phyloP scores from a whole-genome alignment of 2,797 vertebrate species.

The Ammospiza maritima region DNA sequence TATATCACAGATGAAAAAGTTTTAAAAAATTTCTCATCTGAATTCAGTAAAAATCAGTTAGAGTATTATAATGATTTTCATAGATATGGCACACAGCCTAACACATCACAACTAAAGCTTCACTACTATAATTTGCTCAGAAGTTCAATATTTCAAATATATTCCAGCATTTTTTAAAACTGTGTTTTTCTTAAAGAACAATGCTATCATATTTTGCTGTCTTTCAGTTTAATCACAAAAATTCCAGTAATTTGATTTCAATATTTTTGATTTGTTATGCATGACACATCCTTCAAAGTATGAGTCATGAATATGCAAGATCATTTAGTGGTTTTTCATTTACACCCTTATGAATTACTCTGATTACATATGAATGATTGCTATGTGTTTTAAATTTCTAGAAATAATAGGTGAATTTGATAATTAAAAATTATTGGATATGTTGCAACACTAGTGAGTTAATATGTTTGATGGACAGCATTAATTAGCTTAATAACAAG shows the following conservation, averaged over 20 bases:
- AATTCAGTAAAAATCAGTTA: background rate
- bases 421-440: background rate
- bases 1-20: background rate
- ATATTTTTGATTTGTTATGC: background rate
- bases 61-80: background rate
- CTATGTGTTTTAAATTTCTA: slow-evolving; percentile 13
- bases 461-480: background rate
- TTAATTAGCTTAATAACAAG: background rate
- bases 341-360: background rate
- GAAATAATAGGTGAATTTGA: background rate
- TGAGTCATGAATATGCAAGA: background rate
- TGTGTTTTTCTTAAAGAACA: background rate
- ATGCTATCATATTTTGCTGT: background rate
- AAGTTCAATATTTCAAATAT: background rate
- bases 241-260: background rate
- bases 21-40: background rate
- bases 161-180: background rate
- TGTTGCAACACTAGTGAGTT: background rate
- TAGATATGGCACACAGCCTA: background rate
- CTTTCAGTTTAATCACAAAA: background rate
- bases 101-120: background rate
- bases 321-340: background rate
- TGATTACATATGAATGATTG: background rate
- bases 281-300: background rate
- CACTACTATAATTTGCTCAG: background rate